Base-by-base conservation (phyloP, 1,140 invertebrate genomes). In the Manduca sexta region DNA sequence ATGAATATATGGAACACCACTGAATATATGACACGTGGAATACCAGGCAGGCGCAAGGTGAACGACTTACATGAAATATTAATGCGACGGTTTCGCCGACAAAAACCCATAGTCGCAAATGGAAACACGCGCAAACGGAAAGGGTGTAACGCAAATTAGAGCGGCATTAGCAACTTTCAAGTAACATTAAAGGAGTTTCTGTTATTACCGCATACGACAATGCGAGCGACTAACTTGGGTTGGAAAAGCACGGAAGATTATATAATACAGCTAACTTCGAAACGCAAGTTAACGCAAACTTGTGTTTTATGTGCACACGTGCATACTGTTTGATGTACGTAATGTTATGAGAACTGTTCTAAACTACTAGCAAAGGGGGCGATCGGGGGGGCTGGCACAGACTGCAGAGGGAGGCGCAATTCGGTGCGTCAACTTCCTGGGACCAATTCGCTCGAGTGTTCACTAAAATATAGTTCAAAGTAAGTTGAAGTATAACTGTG, bases 381-480 rank as follows among this genome's bases (percentile, higher is more conserved):
- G 26, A 17, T 7, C 16, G 29, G 31, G 38, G 39, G 41, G 18
- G 41, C 14, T 11, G 41, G 38, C 14, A n/a, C 13, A 29, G 49
- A 16, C 26, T 29, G 37, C 34, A 43, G 42, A 26, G 42, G 41
- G 48, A 18, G 43, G 41, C 12, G 31, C 38, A 46, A 56, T 40
- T 63, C 56, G 29, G 45, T 40, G 48, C 53, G 45, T 56, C 53
- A 56, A 64, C 54, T 64, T 54, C 52, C 57, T 37, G 49, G 44
- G 42, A 51, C 52, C 58, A 46, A 55, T 64, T 49, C 53, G 45
- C 48, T 41, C 46, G 47, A 52, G 49, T 52, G 53, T 45, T 48
- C 48, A 48, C 52, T 58, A 57, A 60, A 65, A 69, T 65, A 65
- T 65, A 65, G 65, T 65, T 65, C 65, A 65, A 61, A 69, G 54